phyloP scores from a whole-genome alignment of 2,888 invertebrate genomes.

The Dorcus hopei region DNA sequence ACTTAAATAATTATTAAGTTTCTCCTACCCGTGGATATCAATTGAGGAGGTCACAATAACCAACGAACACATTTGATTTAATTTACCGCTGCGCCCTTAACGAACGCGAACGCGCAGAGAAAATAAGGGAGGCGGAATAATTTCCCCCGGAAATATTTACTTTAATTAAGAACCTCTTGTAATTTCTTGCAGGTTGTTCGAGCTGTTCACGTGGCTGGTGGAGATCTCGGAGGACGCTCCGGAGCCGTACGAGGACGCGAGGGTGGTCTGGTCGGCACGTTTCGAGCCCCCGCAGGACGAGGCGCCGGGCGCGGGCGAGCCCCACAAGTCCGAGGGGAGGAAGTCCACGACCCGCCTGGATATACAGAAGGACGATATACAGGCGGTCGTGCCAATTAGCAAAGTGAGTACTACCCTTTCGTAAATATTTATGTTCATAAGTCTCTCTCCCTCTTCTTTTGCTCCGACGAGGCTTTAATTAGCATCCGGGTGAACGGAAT shows the following conservation, averaged over 20 bases:
- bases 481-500: too few species aligned
- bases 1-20: too few species aligned
- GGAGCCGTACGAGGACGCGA: constrained; percentile 76
- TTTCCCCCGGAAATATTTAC: too few species aligned
- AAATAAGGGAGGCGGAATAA: too few species aligned
- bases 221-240: constrained; percentile 80
- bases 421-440: background rate
- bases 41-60: too few species aligned
- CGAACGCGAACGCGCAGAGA: too few species aligned
- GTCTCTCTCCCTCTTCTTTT: background rate
- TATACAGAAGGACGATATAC: constrained; percentile 90
- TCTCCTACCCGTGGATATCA: too few species aligned
- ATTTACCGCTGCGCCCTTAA: too few species aligned
- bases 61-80: too few species aligned
- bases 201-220: constrained; percentile 87
- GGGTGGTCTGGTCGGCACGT: constrained; percentile 82
- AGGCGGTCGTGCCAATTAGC: constrained; percentile 89
- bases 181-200: constrained; percentile 57
- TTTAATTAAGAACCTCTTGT: too few species aligned
- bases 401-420: constrained; percentile 61
- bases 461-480: too few species aligned
- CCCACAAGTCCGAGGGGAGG: constrained; percentile 47
- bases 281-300: constrained; percentile 64
- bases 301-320: constrained; percentile 30
- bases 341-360: constrained; percentile 81